phyloP scores from a whole-genome alignment of 2,888 invertebrate species.

The Drosophila gaucha region DNA sequence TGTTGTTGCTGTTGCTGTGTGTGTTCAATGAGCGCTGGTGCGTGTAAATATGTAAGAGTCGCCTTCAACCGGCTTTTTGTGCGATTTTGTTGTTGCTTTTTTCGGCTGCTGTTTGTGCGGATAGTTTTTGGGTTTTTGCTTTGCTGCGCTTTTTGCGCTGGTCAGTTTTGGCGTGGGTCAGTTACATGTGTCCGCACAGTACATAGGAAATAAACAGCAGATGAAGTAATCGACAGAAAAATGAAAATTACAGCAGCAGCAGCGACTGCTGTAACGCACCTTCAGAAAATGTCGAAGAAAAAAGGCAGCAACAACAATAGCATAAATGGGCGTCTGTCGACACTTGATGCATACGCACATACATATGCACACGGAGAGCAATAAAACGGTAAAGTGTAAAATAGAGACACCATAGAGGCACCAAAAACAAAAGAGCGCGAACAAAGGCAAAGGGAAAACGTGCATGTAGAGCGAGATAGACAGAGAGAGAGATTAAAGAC shows the following conservation, averaged over 20 bases:
- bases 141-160: conserved; percentile 62
- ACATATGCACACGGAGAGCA: conserved; percentile 7
- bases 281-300: conserved; percentile 8
- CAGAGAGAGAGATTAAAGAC: background rate
- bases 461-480: conserved; percentile 32
- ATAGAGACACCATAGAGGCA: conserved; percentile 12
- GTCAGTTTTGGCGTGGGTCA: conserved; percentile 68
- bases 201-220: conserved; percentile 73
- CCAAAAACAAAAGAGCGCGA: conserved; percentile 32
- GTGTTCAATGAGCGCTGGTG: conserved; percentile 79
- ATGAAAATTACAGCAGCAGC: conserved; percentile 44
- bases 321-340: conserved; percentile 34
- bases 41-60: conserved; percentile 81
- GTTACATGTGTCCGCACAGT: conserved; percentile 39
- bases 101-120: conserved; percentile 13
- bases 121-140: conserved; percentile 39
- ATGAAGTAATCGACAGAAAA: conserved; percentile 68
- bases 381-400: conserved; percentile 35
- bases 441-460: conserved; percentile 54
- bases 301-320: conserved; percentile 9
- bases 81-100: conserved; percentile 48
- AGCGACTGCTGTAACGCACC: conserved; percentile 23
- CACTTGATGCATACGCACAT: conserved; percentile 48
- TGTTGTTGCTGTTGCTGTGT: conserved; percentile 45
- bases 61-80: conserved; percentile 80